Evolutionary conservation across 2,113 vertebrate species (phyloP).

Genomic region (Conger conger): DNA sequence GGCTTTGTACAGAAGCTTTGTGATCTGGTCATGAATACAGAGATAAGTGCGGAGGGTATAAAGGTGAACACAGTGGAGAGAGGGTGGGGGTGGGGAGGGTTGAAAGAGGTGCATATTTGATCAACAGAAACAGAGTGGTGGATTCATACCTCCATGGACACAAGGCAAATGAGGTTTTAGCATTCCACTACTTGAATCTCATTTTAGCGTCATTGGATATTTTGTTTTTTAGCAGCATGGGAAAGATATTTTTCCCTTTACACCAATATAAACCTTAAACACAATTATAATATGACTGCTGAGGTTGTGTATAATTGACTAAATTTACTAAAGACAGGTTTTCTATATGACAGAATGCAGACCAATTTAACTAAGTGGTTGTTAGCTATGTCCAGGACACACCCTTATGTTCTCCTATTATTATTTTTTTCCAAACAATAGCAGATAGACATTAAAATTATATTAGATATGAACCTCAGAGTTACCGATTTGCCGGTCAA

Average conservation of each 20-base stretch:
- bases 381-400: too few species aligned
- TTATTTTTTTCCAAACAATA: too few species aligned
- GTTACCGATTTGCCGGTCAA: too few species aligned
- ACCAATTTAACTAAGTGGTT: not conserved
- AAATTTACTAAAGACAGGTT: not conserved
- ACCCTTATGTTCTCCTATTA: too few species aligned
- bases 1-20: constrained; percentile 57
- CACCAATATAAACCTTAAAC: not conserved
- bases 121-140: constrained; percentile 69
- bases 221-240: not conserved
- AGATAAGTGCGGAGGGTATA: not conserved
- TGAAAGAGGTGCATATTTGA: constrained; percentile 52
- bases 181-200: constrained; percentile 70
- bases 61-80: not conserved
- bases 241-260: not conserved
- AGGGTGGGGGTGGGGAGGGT: not conserved
- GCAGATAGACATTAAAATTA: too few species aligned
- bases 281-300: not conserved
- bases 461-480: too few species aligned
- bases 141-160: constrained; percentile 65
- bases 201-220: not conserved
- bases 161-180: constrained; percentile 70
- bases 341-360: not conserved
- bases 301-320: not conserved
- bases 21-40: constrained; percentile 65